A percentile compares a stretch with the other conserved stretches of the same genome.
Conservation (phyloP, 2,888 invertebrate genomes). For the Ormyrus labotus region DNA sequence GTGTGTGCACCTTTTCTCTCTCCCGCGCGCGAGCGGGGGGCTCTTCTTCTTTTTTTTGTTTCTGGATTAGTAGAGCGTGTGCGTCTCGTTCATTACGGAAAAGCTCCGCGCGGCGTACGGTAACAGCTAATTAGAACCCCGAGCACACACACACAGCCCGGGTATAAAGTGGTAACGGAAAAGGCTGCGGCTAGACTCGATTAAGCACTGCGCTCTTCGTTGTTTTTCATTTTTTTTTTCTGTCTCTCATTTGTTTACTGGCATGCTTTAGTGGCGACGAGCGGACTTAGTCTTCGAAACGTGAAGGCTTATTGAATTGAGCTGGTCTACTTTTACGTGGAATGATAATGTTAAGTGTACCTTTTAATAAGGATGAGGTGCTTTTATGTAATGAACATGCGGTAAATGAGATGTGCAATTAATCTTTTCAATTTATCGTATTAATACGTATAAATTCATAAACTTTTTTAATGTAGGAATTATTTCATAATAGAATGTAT, state of each 20-base stretch:
- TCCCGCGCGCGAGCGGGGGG: no score
- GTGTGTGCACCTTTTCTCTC: not conserved
- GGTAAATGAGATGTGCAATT: no score
- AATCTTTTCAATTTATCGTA: no score
- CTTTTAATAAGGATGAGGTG: not conserved
- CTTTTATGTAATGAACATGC: no score
- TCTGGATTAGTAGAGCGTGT: constrained; percentile 42
- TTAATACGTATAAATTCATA: no score
- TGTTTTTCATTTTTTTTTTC: not conserved
- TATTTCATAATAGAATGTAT: no score
- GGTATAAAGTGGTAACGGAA: constrained; percentile 20
- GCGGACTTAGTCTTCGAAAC: not conserved
- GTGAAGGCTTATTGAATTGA: constrained; percentile 16
- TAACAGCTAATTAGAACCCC: constrained; percentile 23
- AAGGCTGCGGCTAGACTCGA: constrained; percentile 12
- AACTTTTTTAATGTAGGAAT: no score
- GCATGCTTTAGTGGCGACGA: not conserved
- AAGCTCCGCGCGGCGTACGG: constrained; percentile 11
- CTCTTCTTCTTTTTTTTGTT: constrained; percentile 12
- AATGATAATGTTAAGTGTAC: not conserved
- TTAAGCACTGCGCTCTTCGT: constrained; percentile 13
- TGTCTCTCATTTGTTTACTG: not conserved
- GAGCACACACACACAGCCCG: not conserved
- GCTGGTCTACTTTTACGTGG: not conserved
- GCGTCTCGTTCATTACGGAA: constrained; percentile 30